These are phyloP conservation scores for Acleris holmiana DNA, from an alignment of 2,888 invertebrate genomes.

Conservation along the genomic window DNA sequence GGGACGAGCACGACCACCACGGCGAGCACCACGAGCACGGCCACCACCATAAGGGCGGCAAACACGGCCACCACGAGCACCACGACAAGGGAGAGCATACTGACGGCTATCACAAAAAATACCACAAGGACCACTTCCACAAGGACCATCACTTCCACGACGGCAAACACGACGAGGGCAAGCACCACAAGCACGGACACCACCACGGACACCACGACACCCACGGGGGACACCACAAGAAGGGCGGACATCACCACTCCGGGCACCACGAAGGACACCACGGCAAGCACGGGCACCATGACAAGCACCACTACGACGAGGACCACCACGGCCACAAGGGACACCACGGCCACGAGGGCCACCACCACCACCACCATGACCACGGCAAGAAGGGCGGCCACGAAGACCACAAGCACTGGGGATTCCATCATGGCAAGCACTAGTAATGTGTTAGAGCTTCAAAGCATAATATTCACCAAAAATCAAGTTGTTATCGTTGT, in stretches of 20 bases:
- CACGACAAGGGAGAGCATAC: slow-evolving; percentile 93
- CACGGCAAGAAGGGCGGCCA: slow-evolving; percentile 92
- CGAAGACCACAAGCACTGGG: slow-evolving; percentile 89
- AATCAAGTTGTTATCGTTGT: slow-evolving; percentile 62
- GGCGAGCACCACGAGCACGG: slow-evolving; percentile 91
- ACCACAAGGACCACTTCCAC: slow-evolving; percentile 94
- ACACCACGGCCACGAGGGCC: slow-evolving; percentile 90
- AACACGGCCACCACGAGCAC: slow-evolving; percentile 92
- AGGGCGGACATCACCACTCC: slow-evolving; percentile 91
- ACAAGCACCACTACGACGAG: slow-evolving; percentile 92
- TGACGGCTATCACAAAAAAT: slow-evolving; percentile 92
- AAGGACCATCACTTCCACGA: slow-evolving; percentile 96
- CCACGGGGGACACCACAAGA: slow-evolving; percentile 91
- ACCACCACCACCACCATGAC: slow-evolving; percentile 89
- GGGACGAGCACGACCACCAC: slow-evolving; percentile 90
- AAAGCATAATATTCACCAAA: slow-evolving; percentile 61
- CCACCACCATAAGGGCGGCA: slow-evolving; percentile 91
- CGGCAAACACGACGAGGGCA: slow-evolving; percentile 92
- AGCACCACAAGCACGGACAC: slow-evolving; percentile 91
- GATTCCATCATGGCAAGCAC: slow-evolving; percentile 85
- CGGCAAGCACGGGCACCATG: slow-evolving; percentile 91
- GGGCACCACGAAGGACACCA: slow-evolving; percentile 91
- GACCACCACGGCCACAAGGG: slow-evolving; percentile 91
- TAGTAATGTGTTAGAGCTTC: slow-evolving; percentile 45
- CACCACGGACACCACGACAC: slow-evolving; percentile 89